These are phyloP conservation scores for Podiceps cristatus DNA, from an alignment of 2,113 vertebrate species.

Conservation along the genomic window DNA sequence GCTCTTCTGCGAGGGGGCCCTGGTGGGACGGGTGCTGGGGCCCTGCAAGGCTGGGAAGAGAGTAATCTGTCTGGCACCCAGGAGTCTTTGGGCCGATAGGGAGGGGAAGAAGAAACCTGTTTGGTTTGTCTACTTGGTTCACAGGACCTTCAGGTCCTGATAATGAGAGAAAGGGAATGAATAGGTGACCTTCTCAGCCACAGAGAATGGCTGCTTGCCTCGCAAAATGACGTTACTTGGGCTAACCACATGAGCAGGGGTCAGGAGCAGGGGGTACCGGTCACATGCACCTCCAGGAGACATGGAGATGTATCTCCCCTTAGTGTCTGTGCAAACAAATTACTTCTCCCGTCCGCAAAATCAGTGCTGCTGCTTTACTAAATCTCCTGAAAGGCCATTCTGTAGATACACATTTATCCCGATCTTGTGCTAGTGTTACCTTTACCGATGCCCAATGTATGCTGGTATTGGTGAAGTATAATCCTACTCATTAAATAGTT, in stretches of 20 bases:
- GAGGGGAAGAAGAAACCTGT: background rate
- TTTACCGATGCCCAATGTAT: background rate
- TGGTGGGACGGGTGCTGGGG: rapidly evolving
- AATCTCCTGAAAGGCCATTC: background rate
- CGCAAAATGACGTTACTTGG: background rate
- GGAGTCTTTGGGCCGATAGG: rapidly evolving
- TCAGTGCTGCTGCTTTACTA: background rate
- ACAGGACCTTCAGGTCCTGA: background rate
- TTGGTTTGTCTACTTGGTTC: background rate
- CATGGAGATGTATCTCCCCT: background rate
- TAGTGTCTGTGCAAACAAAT: background rate
- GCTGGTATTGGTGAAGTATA: background rate
- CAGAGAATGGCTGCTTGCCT: background rate
- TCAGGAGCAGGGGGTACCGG: rapidly evolving
- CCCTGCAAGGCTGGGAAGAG: background rate
- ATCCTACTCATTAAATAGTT: background rate
- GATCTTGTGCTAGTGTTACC: background rate
- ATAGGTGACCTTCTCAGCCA: rapidly evolving
- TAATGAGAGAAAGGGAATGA: background rate
- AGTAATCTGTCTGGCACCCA: background rate
- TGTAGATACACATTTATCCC: background rate
- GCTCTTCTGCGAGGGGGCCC: background rate
- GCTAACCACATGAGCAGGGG: background rate
- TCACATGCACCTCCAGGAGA: background rate
- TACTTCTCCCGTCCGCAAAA: background rate